Percentiles rank a stretch among this genome's conserved stretches.
phyloP scores from a whole-genome alignment of 2,888 invertebrate species.

The Epinotia brunnichana region DNA sequence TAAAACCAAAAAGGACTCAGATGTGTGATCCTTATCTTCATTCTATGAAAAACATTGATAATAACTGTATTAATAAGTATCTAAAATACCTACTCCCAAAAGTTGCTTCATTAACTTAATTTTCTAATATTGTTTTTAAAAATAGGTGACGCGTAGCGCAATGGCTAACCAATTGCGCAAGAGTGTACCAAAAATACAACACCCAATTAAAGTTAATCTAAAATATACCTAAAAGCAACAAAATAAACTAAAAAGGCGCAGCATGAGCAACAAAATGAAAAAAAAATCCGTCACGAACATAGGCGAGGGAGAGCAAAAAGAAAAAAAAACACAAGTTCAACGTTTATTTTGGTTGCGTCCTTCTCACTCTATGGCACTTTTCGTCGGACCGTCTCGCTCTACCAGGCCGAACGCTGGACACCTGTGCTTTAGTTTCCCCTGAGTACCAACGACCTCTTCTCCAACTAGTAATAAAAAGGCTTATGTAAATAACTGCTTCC shows the following conservation, averaged over 20 bases:
- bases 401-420: conserved; percentile 80
- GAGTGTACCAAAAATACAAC: conserved; percentile 44
- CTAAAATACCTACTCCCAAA: neutral
- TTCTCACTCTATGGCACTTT: conserved; percentile 59
- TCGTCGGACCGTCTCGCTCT: conserved; percentile 63
- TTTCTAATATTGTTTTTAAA: neutral
- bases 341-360: conserved; percentile 83
- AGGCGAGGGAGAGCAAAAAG: conserved; percentile 82
- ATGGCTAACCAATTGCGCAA: conserved; percentile 40
- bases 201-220: conserved; percentile 58
- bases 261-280: conserved; percentile 75
- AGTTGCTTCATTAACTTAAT: neutral
- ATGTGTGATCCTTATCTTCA: too few species aligned
- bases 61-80: neutral
- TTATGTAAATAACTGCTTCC: conserved; percentile 55
- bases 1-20: too few species aligned
- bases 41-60: too few species aligned
- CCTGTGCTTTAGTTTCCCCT: conserved; percentile 84
- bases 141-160: neutral
- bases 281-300: conserved; percentile 83
- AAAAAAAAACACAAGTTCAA: conserved; percentile 82
- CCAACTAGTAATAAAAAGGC: conserved; percentile 61
- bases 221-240: conserved; percentile 81
- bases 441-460: conserved; percentile 83
- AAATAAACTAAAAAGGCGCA: conserved; percentile 79